Evolutionary conservation across 2,888 invertebrate species (phyloP).

Genomic region (Rhagophthalmus giganteus): DNA sequence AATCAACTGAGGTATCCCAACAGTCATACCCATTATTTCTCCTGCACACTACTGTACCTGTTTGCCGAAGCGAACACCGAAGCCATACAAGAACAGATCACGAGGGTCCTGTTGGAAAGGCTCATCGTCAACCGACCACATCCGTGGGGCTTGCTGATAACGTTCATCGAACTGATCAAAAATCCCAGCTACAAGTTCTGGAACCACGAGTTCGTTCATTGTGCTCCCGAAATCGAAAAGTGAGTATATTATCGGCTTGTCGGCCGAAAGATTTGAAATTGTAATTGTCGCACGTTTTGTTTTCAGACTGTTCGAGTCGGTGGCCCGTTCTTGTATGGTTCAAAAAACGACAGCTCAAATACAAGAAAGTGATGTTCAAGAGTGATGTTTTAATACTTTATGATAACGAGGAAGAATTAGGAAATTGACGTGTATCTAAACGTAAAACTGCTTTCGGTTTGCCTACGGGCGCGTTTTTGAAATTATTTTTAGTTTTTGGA

Average conservation of each 20-base stretch:
- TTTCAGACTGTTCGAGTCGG: constrained; percentile 89
- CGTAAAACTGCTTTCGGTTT: too few species aligned
- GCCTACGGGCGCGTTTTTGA: constrained; percentile 15
- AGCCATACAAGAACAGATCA: constrained; percentile 98
- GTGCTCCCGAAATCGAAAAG: constrained; percentile 99
- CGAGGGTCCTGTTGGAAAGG: constrained; percentile 91
- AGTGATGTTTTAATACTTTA: too few species aligned
- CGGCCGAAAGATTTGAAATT: too few species aligned
- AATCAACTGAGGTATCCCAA: constrained; percentile 99
- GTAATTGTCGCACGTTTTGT: constrained; percentile 31
- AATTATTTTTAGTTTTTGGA: constrained; percentile 24
- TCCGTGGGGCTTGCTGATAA: constrained; percentile 98
- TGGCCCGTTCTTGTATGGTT: constrained; percentile 93
- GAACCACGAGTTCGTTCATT: constrained; percentile 99
- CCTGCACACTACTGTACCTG: constrained; percentile 93
- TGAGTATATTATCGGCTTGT: constrained; percentile 63
- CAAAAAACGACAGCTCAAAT: constrained; percentile 72
- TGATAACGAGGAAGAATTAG: too few species aligned
- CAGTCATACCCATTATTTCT: constrained; percentile 99
- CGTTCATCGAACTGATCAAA: constrained; percentile 98
- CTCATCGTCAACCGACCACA: constrained; percentile 98
- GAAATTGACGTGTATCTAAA: constrained; percentile 26
- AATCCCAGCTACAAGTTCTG: constrained; percentile 99
- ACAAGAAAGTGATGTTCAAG: constrained; percentile 68
- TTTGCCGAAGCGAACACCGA: constrained; percentile 98